Percentiles rank a stretch among this genome's conserved stretches.
Conservation (phyloP, 1,140 invertebrate genomes). For the Drosophila tristis region DNA sequence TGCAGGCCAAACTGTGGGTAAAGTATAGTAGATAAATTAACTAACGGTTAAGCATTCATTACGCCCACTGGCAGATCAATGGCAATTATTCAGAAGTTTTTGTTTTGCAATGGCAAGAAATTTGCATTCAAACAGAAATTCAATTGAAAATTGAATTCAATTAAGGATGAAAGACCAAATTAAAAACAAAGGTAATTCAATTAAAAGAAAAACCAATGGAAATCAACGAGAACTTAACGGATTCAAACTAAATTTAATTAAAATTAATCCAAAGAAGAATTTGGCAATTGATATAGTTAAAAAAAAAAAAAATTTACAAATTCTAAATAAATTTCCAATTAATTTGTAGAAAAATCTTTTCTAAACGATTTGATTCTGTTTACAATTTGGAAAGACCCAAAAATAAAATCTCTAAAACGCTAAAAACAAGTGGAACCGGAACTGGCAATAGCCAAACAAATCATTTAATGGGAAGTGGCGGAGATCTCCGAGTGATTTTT, state of each 20-base stretch:
- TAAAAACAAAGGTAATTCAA: not conserved
- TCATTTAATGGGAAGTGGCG: no score
- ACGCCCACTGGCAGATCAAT: conserved; percentile 19
- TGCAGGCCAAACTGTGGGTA: not conserved
- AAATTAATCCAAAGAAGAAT: not conserved
- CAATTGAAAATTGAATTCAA: conserved; percentile 21
- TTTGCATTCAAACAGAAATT: conserved; percentile 27
- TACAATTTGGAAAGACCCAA: no score
- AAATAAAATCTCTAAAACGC: no score
- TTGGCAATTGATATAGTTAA: no score
- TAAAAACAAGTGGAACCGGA: no score
- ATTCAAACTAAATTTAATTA: conserved; percentile 28
- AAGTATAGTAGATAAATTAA: conserved; percentile 27
- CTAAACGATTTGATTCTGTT: no score
- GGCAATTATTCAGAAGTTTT: conserved; percentile 7
- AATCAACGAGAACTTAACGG: no score
- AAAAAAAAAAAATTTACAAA: no score
- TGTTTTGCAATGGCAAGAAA: conserved; percentile 4
- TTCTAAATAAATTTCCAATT: no score
- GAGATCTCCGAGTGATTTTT: no score
- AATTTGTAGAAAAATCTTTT: no score
- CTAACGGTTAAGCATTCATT: conserved; percentile 40
- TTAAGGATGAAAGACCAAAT: conserved; percentile 3
- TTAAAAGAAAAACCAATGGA: conserved; percentile 23
- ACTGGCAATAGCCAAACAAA: no score